Base-by-base conservation (phyloP, 1,140 invertebrate species). In the Varroa destructor region DNA sequence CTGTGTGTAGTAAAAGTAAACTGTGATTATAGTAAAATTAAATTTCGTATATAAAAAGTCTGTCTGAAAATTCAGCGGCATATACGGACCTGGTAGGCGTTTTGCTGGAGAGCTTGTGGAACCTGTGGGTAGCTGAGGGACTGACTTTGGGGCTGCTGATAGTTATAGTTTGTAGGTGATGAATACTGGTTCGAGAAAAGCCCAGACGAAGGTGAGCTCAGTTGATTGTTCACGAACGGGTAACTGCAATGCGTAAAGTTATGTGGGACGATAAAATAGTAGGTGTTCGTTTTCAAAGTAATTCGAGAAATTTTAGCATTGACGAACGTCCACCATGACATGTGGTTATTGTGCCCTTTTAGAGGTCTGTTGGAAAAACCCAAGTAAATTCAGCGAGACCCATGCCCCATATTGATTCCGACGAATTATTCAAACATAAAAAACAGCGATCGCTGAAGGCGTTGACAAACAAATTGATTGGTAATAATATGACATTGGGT, bases 161-260 rank as follows among this genome's bases (percentile, higher is more conserved):
- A 67, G 61, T 67, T 67, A 37, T 36, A 40, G 37, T 67, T 67
- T 14, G 61, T 46, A 12, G 61, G 36, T 12, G 61, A 36, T 25
- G 61, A 37, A 46, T 43, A 67, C 0, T 43, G 61, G 37, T 5
- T 40, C 46, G 40, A 3, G 61, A 67, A 40, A 37, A 67, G 5
- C 12, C 40, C 40, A 37, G 40, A 37, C 12, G 61, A 67, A 43
- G 40, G 40, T 58, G 57, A 58, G 57, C 57, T 25, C 42, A 37
- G 14, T 40, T 43, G 61, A 37, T 67, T 67, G 37, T 12, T 67
- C 12, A 46, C 12, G 61, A 67, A 67, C 1, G 61, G 61, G 61
- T 43, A 67, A 37, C 61, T 67, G 61, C 61, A 46, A 40, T 12
- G 2, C 5, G 10, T 1, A 46, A 4, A 40, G 40, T 40, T 14